Base-by-base conservation (phyloP, 2,113 vertebrate species). In the Zosterops pallidus region DNA sequence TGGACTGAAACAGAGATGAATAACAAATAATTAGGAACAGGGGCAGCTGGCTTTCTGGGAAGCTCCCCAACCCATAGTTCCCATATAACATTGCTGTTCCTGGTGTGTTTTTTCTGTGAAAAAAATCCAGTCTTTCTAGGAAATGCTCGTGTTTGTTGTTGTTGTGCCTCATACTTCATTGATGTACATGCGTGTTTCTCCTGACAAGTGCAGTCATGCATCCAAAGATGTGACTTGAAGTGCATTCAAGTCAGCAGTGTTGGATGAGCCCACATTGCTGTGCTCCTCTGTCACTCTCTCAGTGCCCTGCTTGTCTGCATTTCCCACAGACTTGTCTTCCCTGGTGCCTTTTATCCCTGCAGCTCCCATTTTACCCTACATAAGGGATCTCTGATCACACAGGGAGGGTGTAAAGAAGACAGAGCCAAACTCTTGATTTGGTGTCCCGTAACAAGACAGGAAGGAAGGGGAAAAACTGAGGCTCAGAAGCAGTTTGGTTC, bases 11-110 rank as follows among this genome's bases (percentile, higher is more conserved):
- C 33, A 31, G 75, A 96, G 90, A 92, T 95, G 91, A 96, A 96
- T 95, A 91, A 85, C 75, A 95, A 95, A 85, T 96, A 95, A 97
- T 97, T 95, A 95, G 84, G 90, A 97, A 95, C 94, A 96, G 95
- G 94, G 94, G 94, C 93, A 94, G 94, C 95, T 90, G 93, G 49
- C 78, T 95, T 96, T 95, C 94, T 96, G 95, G 96, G 94, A 96
- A 96, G 84, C 63, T 95, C 90, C 94, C 90, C 87, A 95, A 8
- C 82, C 94, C 87, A 70, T 96, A 88, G 87, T 96, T 97, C 94
- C 90, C 95, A 95, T 97, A 95, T 95, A 97, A 80, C 55, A 94
- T 89, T 94, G 81, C 70, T 62, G 53, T 67, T 92, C 81, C 90
- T 93, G 68, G 83, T 87, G 84, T 81, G 86, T 39, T 94, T 92